phyloP scores from a whole-genome alignment of 2,888 invertebrate genomes.

The Sarcophaga caerulescens region DNA sequence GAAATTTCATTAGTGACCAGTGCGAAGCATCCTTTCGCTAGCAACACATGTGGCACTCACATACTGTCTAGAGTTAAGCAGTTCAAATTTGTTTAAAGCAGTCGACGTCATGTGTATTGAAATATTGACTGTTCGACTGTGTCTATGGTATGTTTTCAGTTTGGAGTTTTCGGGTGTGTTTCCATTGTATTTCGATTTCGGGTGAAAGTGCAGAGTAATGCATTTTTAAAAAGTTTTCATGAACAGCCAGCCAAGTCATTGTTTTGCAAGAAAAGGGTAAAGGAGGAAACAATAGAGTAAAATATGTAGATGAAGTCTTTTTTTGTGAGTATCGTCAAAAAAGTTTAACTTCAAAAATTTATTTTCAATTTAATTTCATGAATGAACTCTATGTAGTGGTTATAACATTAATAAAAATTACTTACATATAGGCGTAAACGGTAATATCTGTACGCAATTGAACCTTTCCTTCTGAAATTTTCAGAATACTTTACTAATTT shows the following conservation, averaged over 20 bases:
- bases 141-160: neutral
- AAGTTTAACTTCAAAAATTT: too few species aligned
- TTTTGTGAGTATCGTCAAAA: too few species aligned
- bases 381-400: too few species aligned
- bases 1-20: slow-evolving; percentile 78
- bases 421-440: too few species aligned
- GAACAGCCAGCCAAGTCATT: slow-evolving; percentile 29
- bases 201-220: slow-evolving; percentile 65
- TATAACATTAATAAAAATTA: too few species aligned
- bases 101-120: neutral
- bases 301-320: too few species aligned
- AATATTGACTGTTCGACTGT: neutral
- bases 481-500: too few species aligned
- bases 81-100: neutral
- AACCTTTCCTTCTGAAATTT: too few species aligned
- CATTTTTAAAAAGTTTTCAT: slow-evolving; percentile 46
- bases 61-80: neutral
- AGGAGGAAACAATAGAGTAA: neutral
- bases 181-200: slow-evolving; percentile 26
- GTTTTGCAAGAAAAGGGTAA: neutral
- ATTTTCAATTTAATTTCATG: too few species aligned
- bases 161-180: neutral
- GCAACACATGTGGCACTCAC: slow-evolving; percentile 35
- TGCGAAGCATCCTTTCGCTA: slow-evolving; percentile 23
- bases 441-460: too few species aligned